These are phyloP conservation scores for Cydia amplana DNA, from an alignment of 1,140 invertebrate species.

Conservation along the genomic window DNA sequence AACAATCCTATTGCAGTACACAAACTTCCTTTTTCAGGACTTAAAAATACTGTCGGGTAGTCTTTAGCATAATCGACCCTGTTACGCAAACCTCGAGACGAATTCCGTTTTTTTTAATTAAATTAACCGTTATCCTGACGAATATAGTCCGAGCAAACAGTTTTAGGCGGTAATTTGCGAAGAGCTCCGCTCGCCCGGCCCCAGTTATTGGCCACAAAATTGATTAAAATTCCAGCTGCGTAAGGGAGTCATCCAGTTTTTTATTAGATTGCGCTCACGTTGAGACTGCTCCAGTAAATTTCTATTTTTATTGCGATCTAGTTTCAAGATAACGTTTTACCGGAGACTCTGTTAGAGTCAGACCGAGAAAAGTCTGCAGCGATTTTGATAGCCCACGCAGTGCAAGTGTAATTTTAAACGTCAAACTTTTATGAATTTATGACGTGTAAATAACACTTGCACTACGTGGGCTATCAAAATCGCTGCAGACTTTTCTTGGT, in stretches of 20 bases:
- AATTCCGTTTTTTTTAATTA: conserved; percentile 54
- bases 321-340: background rate
- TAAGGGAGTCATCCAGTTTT: conserved; percentile 55
- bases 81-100: conserved; percentile 49
- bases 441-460: too few species aligned
- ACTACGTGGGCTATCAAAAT: too few species aligned
- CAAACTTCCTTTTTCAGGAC: background rate
- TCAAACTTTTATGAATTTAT: too few species aligned
- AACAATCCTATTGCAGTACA: background rate
- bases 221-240: conserved; percentile 67
- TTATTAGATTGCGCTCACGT: conserved; percentile 49
- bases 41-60: background rate
- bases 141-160: conserved; percentile 54
- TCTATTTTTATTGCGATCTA: conserved; percentile 35
- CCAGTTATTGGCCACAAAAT: conserved; percentile 64
- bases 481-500: too few species aligned
- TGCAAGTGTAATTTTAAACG: too few species aligned
- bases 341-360: background rate
- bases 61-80: conserved; percentile 42
- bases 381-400: too few species aligned
- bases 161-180: conserved; percentile 64
- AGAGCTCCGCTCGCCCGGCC: conserved; percentile 45
- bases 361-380: too few species aligned
- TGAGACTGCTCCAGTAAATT: conserved; percentile 41
- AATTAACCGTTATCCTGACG: conserved; percentile 51